phyloP scores from a whole-genome alignment of 1,140 invertebrate genomes.

The Drosophila athabasca region DNA sequence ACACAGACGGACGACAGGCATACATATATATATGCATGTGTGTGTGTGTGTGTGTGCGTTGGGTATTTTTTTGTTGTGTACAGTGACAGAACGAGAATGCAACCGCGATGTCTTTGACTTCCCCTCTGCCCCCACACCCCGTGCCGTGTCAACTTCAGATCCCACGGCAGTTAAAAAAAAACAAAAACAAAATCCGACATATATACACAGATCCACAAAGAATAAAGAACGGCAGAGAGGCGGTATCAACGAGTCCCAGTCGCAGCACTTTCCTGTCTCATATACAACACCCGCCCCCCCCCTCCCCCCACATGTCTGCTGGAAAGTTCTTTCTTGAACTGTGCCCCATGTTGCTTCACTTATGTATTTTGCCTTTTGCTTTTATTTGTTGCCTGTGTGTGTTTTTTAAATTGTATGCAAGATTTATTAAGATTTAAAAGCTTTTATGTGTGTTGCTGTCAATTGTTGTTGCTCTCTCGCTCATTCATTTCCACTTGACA shows the following conservation, averaged over 20 bases:
- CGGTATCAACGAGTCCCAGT: no score
- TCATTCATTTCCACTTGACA: conserved; percentile 12
- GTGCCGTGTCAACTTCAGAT: conserved; percentile 45
- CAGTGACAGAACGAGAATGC: conserved; percentile 39
- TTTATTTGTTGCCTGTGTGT: conserved; percentile 39
- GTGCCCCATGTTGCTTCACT: conserved; percentile 28
- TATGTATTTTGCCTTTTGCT: conserved; percentile 38
- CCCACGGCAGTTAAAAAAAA: conserved; percentile 37
- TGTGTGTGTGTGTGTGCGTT: neutral
- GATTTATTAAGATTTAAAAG: conserved; percentile 83
- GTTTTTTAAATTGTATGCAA: conserved; percentile 81
- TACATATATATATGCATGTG: neutral
- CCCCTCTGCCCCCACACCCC: conserved; percentile 5
- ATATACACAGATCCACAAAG: conserved; percentile 9
- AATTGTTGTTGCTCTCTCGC: conserved; percentile 52
- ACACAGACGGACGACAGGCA: neutral
- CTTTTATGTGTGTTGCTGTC: conserved; percentile 79
- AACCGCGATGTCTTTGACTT: conserved; percentile 48
- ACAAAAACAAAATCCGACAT: neutral
- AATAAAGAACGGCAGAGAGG: conserved; percentile 6
- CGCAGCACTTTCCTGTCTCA: no score
- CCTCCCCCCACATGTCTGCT: neutral
- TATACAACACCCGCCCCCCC: neutral
- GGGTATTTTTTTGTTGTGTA: conserved; percentile 8
- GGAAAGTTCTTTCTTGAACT: conserved; percentile 12